phyloP scores from a whole-genome alignment of 2,113 vertebrate species.

The Scartelaos histophorus region DNA sequence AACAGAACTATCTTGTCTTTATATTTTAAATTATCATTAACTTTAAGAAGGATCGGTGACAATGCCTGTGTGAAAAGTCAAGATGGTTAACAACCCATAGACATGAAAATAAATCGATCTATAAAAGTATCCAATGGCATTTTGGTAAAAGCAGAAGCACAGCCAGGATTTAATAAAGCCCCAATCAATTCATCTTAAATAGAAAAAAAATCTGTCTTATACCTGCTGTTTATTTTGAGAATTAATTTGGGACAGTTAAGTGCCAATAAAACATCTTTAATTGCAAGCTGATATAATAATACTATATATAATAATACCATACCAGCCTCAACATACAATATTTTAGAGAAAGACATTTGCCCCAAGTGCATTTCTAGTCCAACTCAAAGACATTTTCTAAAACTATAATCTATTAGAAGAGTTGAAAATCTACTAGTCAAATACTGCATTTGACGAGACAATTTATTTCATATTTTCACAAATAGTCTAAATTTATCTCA shows the following conservation, averaged over 20 bases:
- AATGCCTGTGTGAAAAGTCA: too few species aligned
- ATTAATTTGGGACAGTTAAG: conserved; percentile 8
- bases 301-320: conserved; percentile 43
- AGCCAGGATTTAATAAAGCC: conserved; percentile 26
- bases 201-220: conserved; percentile 1
- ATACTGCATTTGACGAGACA: background rate
- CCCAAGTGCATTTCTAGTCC: background rate
- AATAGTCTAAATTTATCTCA: background rate
- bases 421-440: background rate
- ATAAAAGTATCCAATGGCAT: conserved; percentile 26
- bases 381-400: background rate
- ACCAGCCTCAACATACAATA: conserved; percentile 19
- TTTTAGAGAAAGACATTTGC: conserved; percentile 13
- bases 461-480: background rate
- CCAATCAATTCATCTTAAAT: conserved; percentile 24
- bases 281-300: conserved; percentile 13
- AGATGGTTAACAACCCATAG: too few species aligned
- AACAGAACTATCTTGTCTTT: background rate
- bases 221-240: conserved; percentile 18
- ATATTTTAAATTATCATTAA: too few species aligned
- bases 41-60: too few species aligned
- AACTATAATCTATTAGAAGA: too few species aligned
- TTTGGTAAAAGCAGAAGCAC: conserved; percentile 18
- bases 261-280: conserved; percentile 4
- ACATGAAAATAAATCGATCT: conserved; percentile 13